phyloP scores from a whole-genome alignment of 2,113 vertebrate species.

The Megaleporinus macrocephalus region DNA sequence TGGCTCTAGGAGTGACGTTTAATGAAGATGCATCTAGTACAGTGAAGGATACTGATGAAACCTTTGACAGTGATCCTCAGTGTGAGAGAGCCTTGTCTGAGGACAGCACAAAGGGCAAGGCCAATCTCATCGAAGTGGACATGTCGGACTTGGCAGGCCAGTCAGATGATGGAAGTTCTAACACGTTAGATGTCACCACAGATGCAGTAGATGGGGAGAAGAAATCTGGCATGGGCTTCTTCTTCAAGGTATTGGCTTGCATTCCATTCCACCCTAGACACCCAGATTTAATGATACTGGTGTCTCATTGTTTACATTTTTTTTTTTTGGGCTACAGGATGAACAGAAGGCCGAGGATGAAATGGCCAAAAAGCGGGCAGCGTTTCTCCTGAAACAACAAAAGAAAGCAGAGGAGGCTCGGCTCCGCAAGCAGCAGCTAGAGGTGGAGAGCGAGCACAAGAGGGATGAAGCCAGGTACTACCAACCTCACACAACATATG shows the following conservation, averaged over 20 bases:
- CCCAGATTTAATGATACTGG: neutral
- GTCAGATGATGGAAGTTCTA: conserved; percentile 73
- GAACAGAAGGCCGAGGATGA: conserved; percentile 96
- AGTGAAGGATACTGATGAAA: conserved; percentile 66
- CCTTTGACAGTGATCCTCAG: conserved; percentile 72
- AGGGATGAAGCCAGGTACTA: conserved; percentile 90
- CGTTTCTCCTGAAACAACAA: conserved; percentile 95
- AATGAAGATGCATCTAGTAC: conserved; percentile 71
- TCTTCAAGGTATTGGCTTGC: conserved; percentile 88
- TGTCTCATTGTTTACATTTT: too few species aligned
- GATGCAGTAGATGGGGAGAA: conserved; percentile 83
- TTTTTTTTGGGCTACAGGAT: conserved; percentile 78
- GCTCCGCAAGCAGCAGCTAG: conserved; percentile 87
- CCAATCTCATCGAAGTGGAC: conserved; percentile 92
- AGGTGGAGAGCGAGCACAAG: conserved; percentile 90
- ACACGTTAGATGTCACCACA: conserved; percentile 60
- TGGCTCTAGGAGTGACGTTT: conserved; percentile 75
- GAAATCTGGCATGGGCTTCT: conserved; percentile 92
- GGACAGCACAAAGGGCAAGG: conserved; percentile 80
- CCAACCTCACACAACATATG: too few species aligned
- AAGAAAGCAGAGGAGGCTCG: conserved; percentile 95
- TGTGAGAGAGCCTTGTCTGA: conserved; percentile 75
- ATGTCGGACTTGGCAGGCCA: conserved; percentile 85
- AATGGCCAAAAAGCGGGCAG: conserved; percentile 92
- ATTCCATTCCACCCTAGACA: neutral